Percentiles rank a stretch among this genome's conserved stretches.
phyloP scores from a whole-genome alignment of 2,113 vertebrate genomes.

The Prolemur simus region DNA sequence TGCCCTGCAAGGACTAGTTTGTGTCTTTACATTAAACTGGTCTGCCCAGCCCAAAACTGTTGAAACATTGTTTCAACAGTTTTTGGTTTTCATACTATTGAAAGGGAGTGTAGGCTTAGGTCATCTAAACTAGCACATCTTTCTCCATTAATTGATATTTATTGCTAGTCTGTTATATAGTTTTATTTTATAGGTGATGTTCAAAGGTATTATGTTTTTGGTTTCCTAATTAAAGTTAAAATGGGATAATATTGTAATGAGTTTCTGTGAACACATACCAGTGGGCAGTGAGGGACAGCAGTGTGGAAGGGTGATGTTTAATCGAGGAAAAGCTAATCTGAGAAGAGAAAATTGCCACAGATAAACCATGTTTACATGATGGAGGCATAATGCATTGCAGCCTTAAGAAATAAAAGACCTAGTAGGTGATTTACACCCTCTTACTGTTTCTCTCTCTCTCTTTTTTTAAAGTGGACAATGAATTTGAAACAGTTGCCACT shows the following conservation, averaged over 20 bases:
- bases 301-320: not conserved
- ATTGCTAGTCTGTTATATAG: not conserved
- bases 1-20: not conserved
- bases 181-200: not conserved
- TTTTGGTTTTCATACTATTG: not conserved
- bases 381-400: not conserved
- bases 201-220: not conserved
- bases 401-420: not conserved
- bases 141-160: not conserved
- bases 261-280: not conserved
- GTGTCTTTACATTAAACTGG: not conserved
- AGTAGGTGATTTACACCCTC: not conserved
- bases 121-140: not conserved
- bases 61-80: too few species aligned
- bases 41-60: not conserved
- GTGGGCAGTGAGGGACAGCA: not conserved
- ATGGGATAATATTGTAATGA: not conserved
- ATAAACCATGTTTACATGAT: not conserved
- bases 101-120: not conserved
- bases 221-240: slow-evolving; percentile 3
- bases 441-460: slow-evolving; percentile 66
- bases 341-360: not conserved
- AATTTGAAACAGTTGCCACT: slow-evolving; percentile 94
- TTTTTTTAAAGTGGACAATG: slow-evolving; percentile 90
- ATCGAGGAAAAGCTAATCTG: not conserved